Evolutionary conservation across 2,888 invertebrate genomes (phyloP).

Genomic region (Quadroppia sp.): DNA sequence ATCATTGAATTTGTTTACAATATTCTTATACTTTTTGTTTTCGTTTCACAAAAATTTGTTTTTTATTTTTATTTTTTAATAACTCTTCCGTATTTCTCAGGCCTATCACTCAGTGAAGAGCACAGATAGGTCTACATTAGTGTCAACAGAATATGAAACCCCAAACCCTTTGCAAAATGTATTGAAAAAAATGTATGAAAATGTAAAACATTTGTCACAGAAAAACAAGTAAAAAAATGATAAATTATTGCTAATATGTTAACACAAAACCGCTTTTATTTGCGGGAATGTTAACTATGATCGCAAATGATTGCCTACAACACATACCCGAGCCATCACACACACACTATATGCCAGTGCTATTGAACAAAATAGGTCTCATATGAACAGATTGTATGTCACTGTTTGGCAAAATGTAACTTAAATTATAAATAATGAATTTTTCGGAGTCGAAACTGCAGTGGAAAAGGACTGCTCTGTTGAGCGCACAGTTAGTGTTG

Average conservation of each 20-base stretch:
- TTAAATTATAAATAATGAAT: slow-evolving; percentile 34
- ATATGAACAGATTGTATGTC: slow-evolving; percentile 31
- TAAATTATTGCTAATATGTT: slow-evolving; percentile 28
- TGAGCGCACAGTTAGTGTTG: background rate
- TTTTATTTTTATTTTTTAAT: too few species aligned
- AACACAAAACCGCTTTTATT: slow-evolving; percentile 22
- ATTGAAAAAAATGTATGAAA: background rate
- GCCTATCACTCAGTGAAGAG: too few species aligned
- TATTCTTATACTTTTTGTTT: too few species aligned
- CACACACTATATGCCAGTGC: background rate
- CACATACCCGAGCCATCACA: background rate
- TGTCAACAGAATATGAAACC: background rate
- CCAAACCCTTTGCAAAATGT: background rate
- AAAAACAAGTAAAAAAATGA: background rate
- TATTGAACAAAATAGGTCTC: slow-evolving; percentile 6
- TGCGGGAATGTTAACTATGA: slow-evolving; percentile 28
- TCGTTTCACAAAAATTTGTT: too few species aligned
- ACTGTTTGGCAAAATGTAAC: slow-evolving; percentile 16
- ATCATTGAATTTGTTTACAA: too few species aligned
- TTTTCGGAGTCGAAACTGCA: slow-evolving; percentile 15
- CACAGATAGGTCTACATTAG: background rate
- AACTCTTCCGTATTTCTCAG: too few species aligned
- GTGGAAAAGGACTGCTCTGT: background rate
- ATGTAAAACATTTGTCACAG: background rate
- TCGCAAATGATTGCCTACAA: background rate